Base-by-base conservation (phyloP, 2,797 vertebrate species). In the Tragopan temminckii region DNA sequence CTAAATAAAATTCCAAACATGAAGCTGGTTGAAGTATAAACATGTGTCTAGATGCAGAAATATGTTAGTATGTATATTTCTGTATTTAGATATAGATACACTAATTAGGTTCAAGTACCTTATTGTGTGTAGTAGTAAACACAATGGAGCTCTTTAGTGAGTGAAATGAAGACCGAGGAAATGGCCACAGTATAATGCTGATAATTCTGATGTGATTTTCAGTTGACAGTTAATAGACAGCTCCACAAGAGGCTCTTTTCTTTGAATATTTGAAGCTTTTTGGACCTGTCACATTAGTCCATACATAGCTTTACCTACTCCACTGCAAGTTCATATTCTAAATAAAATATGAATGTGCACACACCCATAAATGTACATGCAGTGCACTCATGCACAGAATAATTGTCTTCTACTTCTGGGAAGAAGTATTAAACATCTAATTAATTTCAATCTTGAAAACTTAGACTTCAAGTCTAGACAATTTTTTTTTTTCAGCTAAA, bases 141-240 rank as follows among this genome's bases (percentile, higher is more conserved):
- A 58, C 84, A 38, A 38, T 43, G 64, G 87, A 72, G 68, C 62
- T 97, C 84, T 92, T 97, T 95, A 84, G 81, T 93, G 88, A 57
- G 83, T 88, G 80, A 93, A 92, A 89, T 88, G 78, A 89, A 87
- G 79, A 82, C 29, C 53, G 61, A 66, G 58, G 68, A 78, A 89
- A 89, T 50, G 59, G 62, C 53, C 20, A 35, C 77, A 42, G 46
- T 74, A 55, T 74, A 38, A 27, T 84, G 76, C 90, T 95, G 95
- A 67, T 85, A 91, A 72, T 83, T 90, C 64, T 38, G 55, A 25
- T 48, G n/a, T 88, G 50, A 80, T 50, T 84, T 93, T 61, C 77
- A 15, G 50, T n/a, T 84, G 67, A 58, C 92, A 52, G 84, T 89
- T 88, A 77, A 84, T 70, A 88, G 63, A 29, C 53, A 64, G 53